Evolutionary conservation across 2,113 vertebrate species (phyloP), one percentile per base, ranked within the genome.

Genomic region (Menidia beryllina): DNA sequence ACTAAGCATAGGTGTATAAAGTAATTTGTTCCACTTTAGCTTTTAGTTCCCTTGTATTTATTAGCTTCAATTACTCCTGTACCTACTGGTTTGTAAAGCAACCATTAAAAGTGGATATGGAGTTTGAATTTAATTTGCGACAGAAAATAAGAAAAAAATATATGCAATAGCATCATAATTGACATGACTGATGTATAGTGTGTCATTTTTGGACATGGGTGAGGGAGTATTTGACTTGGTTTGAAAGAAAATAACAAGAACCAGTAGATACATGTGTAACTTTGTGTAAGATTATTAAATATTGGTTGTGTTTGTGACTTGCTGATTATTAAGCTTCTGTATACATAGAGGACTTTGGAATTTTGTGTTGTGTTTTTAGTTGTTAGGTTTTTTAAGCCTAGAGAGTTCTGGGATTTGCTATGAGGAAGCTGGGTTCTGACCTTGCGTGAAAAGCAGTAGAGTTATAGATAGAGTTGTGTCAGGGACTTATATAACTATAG

Each of bases 11-110:
- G 14, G 48, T 25, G 79, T 77, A 70, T 72, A 27, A 45, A 25
- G 53, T 26, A 58, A 70, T 77, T 79, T 43, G 49, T 25, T 34
- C 12, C 24, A 8, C 63, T 49, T 34, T 62, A 47, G 58, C 56
- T 26, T 78, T 34, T 38, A n/a, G 26, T 47, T 47, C 43, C n/a
- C 51, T 52, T 43, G n/a, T 59, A 38, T 56, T 27, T 36, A 21
- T 50, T 67, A 63, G 10, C 53, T 27, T 20, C 63, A 38, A 76
- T 88, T 87, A 83, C 87, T 78, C 84, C 75, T 90, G 91, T 91
- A 90, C 89, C 89, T 93, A 90, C 89, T 93, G 91, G 91, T 93
- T 89, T 91, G 86, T 87, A 79, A 75, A 80, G 90, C 89, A 92
- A 90, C 91, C 91, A 86, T 61, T 85, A 86, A 84, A 77, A 89